Conservation (phyloP, 2,113 vertebrate genomes). For the Thunnus maccoyii region DNA sequence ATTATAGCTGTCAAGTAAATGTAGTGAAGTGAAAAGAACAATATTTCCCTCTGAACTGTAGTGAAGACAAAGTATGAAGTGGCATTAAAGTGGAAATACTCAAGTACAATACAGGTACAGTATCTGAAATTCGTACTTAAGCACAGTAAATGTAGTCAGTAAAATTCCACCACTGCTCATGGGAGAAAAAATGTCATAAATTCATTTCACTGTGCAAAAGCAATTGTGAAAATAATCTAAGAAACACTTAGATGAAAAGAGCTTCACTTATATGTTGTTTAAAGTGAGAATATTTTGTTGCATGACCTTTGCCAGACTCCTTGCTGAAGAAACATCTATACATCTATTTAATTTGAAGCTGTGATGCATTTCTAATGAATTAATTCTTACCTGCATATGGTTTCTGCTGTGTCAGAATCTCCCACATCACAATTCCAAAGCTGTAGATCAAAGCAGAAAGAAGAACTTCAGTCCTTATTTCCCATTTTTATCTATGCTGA, state of each 20-base stretch:
- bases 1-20: too few species aligned
- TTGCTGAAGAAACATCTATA: background rate
- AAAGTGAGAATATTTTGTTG: background rate
- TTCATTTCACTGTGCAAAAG: too few species aligned
- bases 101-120: too few species aligned
- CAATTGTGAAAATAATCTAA: background rate
- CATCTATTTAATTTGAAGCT: slow-evolving; percentile 29
- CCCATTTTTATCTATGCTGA: background rate
- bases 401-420: slow-evolving; percentile 91
- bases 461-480: slow-evolving; percentile 12
- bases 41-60: too few species aligned
- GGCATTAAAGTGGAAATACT: too few species aligned
- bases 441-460: slow-evolving; percentile 76
- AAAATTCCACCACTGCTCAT: too few species aligned
- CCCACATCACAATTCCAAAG: slow-evolving; percentile 92
- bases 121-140: too few species aligned
- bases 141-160: too few species aligned
- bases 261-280: background rate
- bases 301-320: background rate
- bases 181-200: too few species aligned
- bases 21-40: too few species aligned
- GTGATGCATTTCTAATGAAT: slow-evolving; percentile 17
- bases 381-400: slow-evolving; percentile 84
- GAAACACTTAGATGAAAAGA: background rate
- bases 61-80: too few species aligned